A percentile compares a stretch with the other conserved stretches of the same genome.
These are phyloP conservation scores for Drosophila nikananu DNA, from an alignment of 1,140 invertebrate species.

Conservation along the genomic window DNA sequence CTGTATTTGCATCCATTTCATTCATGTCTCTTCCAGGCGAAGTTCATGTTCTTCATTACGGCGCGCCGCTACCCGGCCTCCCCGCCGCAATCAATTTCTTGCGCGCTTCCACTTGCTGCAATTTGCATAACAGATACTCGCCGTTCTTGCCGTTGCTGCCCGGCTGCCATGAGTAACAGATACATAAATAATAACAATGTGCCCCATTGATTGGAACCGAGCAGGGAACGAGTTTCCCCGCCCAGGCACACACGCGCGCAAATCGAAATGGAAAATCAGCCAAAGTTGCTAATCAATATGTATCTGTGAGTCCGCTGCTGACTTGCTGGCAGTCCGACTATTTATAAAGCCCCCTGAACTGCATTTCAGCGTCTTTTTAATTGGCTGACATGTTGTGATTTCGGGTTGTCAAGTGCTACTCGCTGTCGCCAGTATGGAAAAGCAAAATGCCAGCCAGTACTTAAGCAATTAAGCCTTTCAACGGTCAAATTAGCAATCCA, in stretches of 20 bases:
- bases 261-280: slow-evolving; percentile 65
- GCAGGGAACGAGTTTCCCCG: slow-evolving; percentile 62
- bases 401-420: slow-evolving; percentile 64
- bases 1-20: slow-evolving; percentile 28
- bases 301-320: slow-evolving; percentile 37
- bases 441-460: slow-evolving; percentile 44
- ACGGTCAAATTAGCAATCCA: not conserved
- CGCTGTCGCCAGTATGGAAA: slow-evolving; percentile 17
- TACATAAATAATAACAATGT: slow-evolving; percentile 79
- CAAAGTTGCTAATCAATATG: slow-evolving; percentile 61
- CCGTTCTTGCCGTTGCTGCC: slow-evolving; percentile 47
- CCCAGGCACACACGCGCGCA: slow-evolving; percentile 11
- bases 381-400: slow-evolving; percentile 82
- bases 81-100: slow-evolving; percentile 60
- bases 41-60: slow-evolving; percentile 59
- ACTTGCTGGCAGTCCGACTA: slow-evolving; percentile 32
- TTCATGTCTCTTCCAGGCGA: slow-evolving; percentile 61
- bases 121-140: slow-evolving; percentile 56
- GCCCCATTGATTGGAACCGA: slow-evolving; percentile 68
- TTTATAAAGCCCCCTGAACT: slow-evolving; percentile 35
- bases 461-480: slow-evolving; percentile 54
- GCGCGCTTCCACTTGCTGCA: slow-evolving; percentile 62
- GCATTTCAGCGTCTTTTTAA: slow-evolving; percentile 72
- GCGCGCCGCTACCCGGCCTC: slow-evolving; percentile 10
- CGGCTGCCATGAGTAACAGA: slow-evolving; percentile 79